Base-by-base conservation (phyloP, 2,113 vertebrate genomes). In the Chlorodrepanis virens region DNA sequence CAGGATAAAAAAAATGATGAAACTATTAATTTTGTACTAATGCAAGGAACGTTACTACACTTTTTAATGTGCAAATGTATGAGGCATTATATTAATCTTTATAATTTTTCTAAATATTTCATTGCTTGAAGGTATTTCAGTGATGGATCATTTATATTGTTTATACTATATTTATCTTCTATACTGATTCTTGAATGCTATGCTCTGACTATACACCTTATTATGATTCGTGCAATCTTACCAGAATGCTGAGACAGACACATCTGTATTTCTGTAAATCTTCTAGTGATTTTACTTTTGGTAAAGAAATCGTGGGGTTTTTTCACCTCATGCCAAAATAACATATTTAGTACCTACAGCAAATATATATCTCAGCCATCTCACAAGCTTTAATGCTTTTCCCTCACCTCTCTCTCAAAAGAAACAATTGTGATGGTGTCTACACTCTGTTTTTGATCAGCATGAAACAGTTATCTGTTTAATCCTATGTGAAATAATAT, bases 71-170 rank as follows among this genome's bases (percentile, higher is more conserved):
- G 83, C 40, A 91, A 91, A 76, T 90, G 14, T 83, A 84, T 88
- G 65, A 92, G 61, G 44, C 60, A 76, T 90, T 96, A 57, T 89
- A 93, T 90, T 95, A 5, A 88, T 85, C 95, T 97, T 96, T 92
- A 87, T 94, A 96, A 94, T 96, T 97, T 97, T 94, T 94, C 72
- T 93, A 94, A 94, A 87, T 94, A 96, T 95, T 97, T 97, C n/a
- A 75, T 74, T 92, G 50, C 95, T 89, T 57, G 54, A 95, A 54
- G 60, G 72, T 84, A 85, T 92, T 90, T 96, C 90, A 67, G 1
- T 52, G 64, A 68, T 71, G 94, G n/a, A 27, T 76, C 6, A 53
- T 86, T 92, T 90, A 61, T 78, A 83, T 93, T 96, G 82, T 96
- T 97, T 98, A 94, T 94, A 69, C 40, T 68, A 19, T 83, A 90